A percentile compares a stretch with the other conserved stretches of the same genome.
phyloP scores from a whole-genome alignment of 1,140 invertebrate genomes.

The Macrobrachium nipponense region DNA sequence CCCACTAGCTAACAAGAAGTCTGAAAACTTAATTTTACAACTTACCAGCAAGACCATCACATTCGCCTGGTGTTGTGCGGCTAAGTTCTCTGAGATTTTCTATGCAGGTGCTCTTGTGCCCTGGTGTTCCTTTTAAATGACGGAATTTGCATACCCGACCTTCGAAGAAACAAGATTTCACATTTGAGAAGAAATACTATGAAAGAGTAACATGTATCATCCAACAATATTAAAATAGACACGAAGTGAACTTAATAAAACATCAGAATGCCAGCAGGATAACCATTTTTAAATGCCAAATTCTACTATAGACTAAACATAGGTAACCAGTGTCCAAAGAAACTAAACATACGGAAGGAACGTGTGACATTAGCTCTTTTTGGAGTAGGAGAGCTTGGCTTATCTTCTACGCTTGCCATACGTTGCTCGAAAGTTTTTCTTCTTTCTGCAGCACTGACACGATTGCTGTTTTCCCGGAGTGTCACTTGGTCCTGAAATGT shows the following conservation, averaged over 20 bases:
- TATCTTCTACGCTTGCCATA: constrained; percentile 67
- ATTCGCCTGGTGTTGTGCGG: constrained; percentile 91
- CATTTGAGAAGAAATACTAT: not conserved
- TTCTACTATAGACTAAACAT: too few relatives aligned
- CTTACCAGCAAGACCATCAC: constrained; percentile 90
- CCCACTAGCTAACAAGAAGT: too few relatives aligned
- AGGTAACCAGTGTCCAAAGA: not conserved
- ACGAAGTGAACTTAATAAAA: too few relatives aligned
- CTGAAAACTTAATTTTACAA: not conserved
- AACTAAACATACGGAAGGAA: constrained; percentile 43
- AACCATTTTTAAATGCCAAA: too few relatives aligned
- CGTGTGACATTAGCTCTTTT: constrained; percentile 42
- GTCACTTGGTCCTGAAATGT: constrained; percentile 4
- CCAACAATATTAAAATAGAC: too few relatives aligned
- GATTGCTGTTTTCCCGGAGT: not conserved
- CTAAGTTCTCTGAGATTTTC: constrained; percentile 93
- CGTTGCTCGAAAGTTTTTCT: constrained; percentile 61
- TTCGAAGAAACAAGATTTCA: constrained; percentile 67
- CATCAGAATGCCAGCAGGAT: too few relatives aligned
- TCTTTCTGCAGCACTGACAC: constrained; percentile 36
- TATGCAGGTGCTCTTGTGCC: constrained; percentile 90
- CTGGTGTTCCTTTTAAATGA: constrained; percentile 89
- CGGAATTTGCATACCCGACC: constrained; percentile 92
- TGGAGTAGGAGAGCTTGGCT: constrained; percentile 48
- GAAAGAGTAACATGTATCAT: too few relatives aligned